Conservation (phyloP, 35 echinoderm and acorn worm genomes). For the Amphiura filiformis region DNA sequence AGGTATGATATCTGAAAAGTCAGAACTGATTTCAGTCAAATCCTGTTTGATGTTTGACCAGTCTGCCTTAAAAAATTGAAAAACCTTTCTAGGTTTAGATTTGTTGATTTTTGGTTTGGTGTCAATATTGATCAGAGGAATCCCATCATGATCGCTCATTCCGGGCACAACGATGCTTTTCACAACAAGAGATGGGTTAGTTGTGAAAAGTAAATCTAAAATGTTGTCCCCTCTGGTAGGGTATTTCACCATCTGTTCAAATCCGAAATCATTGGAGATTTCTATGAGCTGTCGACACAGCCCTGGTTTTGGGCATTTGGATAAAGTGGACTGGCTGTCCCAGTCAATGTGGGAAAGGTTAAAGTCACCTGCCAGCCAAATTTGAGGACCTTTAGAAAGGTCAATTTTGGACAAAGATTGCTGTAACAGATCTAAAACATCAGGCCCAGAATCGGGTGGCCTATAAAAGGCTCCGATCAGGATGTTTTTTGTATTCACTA, state of each 20-base stretch:
- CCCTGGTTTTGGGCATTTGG: background rate
- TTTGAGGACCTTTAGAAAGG: too few species aligned
- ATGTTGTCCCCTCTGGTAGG: conserved; percentile 15
- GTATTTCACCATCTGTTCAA: background rate
- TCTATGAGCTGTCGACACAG: too few species aligned
- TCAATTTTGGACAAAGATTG: too few species aligned
- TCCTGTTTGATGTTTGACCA: background rate
- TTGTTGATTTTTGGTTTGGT: background rate
- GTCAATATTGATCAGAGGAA: background rate
- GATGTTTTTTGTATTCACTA: too few species aligned
- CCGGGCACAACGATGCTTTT: background rate
- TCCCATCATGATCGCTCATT: conserved; percentile 14
- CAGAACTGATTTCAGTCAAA: background rate
- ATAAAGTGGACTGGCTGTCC: background rate
- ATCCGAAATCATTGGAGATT: conserved; percentile 4
- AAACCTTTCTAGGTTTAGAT: background rate
- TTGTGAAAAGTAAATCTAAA: conserved; percentile 18
- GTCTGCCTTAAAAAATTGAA: background rate
- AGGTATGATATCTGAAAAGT: background rate
- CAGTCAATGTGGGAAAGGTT: too few species aligned
- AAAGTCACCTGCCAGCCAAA: too few species aligned
- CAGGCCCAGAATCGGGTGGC: too few species aligned
- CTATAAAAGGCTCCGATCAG: too few species aligned
- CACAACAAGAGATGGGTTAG: conserved; percentile 14
- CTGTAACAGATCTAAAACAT: too few species aligned